Evolutionary conservation across 2,797 vertebrate genomes (phyloP).

Genomic region (Sylvia borin): DNA sequence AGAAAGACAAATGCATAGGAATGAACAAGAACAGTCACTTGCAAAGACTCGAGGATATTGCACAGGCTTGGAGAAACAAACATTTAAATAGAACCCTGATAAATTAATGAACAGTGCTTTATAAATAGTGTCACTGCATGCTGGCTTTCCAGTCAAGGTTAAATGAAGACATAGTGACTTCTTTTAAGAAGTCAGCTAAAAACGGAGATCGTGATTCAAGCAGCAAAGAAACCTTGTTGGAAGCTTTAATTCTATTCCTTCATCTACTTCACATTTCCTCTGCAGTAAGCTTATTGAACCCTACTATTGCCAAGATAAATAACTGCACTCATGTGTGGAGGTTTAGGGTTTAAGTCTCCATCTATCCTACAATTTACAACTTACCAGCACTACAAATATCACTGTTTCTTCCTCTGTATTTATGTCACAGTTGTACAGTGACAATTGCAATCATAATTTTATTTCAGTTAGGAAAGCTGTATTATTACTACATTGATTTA

Average conservation of each 20-base stretch:
- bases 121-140: background rate
- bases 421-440: background rate
- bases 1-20: background rate
- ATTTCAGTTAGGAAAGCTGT: background rate
- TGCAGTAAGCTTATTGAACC: background rate
- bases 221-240: background rate
- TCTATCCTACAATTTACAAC: background rate
- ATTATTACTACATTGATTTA: background rate
- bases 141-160: conserved; percentile 6
- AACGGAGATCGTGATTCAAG: background rate
- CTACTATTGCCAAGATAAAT: background rate
- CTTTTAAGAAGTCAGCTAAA: background rate
- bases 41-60: background rate
- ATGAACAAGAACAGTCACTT: background rate
- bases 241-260: background rate
- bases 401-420: background rate
- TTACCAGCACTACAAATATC: background rate
- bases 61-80: background rate
- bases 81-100: background rate
- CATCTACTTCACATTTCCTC: background rate
- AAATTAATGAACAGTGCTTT: background rate
- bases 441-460: background rate
- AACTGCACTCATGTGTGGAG: background rate
- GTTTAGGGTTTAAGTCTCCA: background rate
- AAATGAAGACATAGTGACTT: background rate